Percentiles rank a stretch among this genome's conserved stretches.
phyloP scores from a whole-genome alignment of 1,140 invertebrate genomes.

The Phymorhynchus buccinoides region DNA sequence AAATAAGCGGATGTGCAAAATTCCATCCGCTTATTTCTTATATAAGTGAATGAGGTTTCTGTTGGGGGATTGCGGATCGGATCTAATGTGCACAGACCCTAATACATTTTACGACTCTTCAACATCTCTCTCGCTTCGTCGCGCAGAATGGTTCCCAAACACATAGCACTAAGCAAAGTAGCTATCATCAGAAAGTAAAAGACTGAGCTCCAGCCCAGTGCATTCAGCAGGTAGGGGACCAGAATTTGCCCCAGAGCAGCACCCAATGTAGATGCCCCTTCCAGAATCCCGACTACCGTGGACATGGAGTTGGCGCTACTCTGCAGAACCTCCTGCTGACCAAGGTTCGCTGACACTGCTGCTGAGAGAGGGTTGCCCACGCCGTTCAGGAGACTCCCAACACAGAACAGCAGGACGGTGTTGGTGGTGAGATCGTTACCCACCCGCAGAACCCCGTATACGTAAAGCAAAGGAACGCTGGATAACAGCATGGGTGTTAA shows the following conservation, averaged over 20 bases:
- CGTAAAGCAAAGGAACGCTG: not conserved
- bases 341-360: slow-evolving; percentile 72
- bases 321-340: slow-evolving; percentile 64
- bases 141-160: not conserved
- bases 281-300: slow-evolving; percentile 71
- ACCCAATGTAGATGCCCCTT: slow-evolving; percentile 75
- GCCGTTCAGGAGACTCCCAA: slow-evolving; percentile 75
- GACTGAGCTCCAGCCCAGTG: slow-evolving; percentile 9
- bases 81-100: too few species aligned
- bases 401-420: slow-evolving; percentile 71
- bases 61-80: too few species aligned
- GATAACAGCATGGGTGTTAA: not conserved
- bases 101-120: not conserved
- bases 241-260: slow-evolving; percentile 74
- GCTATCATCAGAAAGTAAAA: slow-evolving; percentile 28
- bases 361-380: slow-evolving; percentile 75
- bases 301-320: not conserved
- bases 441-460: not conserved
- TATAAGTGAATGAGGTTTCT: too few species aligned
- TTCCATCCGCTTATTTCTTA: too few species aligned
- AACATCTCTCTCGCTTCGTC: not conserved
- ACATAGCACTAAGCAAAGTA: not conserved
- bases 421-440: slow-evolving; percentile 57
- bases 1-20: too few species aligned
- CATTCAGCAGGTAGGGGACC: not conserved